Evolutionary conservation across 2,888 invertebrate species (phyloP), one percentile per base, ranked within the genome.

Genomic region (Pocota personata): DNA sequence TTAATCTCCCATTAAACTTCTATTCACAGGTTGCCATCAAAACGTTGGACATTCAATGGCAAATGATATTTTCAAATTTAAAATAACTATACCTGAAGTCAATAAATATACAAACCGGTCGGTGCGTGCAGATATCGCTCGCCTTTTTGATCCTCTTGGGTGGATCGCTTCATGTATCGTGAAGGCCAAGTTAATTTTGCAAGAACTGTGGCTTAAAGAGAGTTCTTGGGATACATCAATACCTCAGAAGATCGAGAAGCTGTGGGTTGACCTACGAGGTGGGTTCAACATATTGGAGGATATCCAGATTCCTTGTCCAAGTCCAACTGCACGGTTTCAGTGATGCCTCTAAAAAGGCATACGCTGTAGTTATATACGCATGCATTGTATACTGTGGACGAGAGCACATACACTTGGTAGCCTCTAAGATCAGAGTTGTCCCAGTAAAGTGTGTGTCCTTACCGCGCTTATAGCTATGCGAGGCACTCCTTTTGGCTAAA

Each of bases 311-410:
- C 66, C 77, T 0, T 84, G 84, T 40, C 0, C 12, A 40, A 12
- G 21, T 58, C 6, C 55, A 55, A 55, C 30, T 55, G 6, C 30
- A 43, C n/a, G n/a, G 58, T 5, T 86, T 82, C 30, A 69, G 64
- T 10, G 83, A 87, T 30, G 82, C 75, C 8, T 79, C 82, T 7
- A 32, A 58, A 6, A 40, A 12, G n/a, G n/a, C n/a, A n/a, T n/a
- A n/a, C 1, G 24, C 48, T 27, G n/a, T n/a, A n/a, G 16, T 82
- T 75, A n/a, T 76, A 84, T 60, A 77, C 67, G 24, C 8, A 50
- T 10, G 55, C 6, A 57, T 82, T 27, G 5, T 48, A 30, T 35
- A 16, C 55, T 57, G 32, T 40, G 8, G 37, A 37, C n/a, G 43
- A 55, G 43, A 32, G 57, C 40, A 48, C 32, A 7, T 67, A 32